phyloP scores from a whole-genome alignment of 2,113 vertebrate species.

The Petaurus breviceps region DNA sequence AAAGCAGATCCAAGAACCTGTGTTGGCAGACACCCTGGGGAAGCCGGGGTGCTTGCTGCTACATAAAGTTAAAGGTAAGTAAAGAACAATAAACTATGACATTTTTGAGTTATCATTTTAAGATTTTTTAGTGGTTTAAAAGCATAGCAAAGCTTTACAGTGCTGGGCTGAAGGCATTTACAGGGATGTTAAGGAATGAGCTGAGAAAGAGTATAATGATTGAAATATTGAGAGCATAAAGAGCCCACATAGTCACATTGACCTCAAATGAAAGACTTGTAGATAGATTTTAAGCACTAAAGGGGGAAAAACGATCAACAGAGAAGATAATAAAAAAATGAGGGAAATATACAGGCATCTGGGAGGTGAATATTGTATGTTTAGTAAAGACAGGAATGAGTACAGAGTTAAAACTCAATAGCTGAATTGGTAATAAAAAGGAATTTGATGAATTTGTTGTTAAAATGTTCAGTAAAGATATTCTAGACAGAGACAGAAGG shows the following conservation, averaged over 20 bases:
- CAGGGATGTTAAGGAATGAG: neutral
- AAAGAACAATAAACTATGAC: conserved; percentile 38
- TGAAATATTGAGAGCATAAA: conserved; percentile 20
- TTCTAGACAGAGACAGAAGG: conserved; percentile 12
- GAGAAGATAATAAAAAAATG: conserved; percentile 1
- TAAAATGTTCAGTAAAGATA: conserved; percentile 3
- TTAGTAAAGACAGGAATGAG: neutral
- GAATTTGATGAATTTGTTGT: conserved; percentile 16
- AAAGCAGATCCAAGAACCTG: too few species aligned
- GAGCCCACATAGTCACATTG: neutral
- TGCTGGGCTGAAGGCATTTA: conserved; percentile 5
- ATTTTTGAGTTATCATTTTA: conserved; percentile 45
- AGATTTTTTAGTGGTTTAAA: neutral
- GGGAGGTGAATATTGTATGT: neutral
- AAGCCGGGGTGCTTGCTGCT: too few species aligned
- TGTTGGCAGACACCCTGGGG: too few species aligned
- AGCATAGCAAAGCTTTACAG: neutral
- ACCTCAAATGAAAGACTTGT: conserved; percentile 2
- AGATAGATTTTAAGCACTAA: neutral
- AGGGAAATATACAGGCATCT: neutral
- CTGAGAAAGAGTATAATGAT: neutral
- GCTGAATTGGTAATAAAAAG: neutral
- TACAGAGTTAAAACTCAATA: conserved; percentile 2
- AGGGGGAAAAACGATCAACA: neutral
- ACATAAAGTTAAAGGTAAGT: conserved; percentile 17